A percentile compares a stretch with the other conserved stretches of the same genome.
Conservation (phyloP, 2,888 invertebrate genomes). For the Temnothorax ravouxi region DNA sequence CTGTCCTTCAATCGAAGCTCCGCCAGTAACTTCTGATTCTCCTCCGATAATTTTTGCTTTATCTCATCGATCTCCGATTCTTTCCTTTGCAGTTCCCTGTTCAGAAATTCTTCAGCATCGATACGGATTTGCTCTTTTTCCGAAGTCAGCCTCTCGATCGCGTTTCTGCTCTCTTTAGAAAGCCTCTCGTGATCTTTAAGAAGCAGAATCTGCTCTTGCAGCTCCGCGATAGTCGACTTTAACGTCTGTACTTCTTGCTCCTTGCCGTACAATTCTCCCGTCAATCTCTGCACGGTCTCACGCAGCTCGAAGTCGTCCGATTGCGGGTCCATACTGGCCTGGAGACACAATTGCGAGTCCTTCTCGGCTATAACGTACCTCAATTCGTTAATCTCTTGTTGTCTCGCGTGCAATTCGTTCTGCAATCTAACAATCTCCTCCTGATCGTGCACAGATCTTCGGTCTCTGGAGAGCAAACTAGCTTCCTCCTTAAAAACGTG, state of each 20-base stretch:
- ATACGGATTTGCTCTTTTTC: constrained; percentile 77
- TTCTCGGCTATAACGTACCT: constrained; percentile 77
- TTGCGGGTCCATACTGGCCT: constrained; percentile 74
- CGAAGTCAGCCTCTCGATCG: constrained; percentile 70
- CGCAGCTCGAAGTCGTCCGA: constrained; percentile 75
- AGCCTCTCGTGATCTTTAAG: constrained; percentile 70
- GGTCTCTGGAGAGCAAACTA: constrained; percentile 41
- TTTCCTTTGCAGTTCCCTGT: constrained; percentile 70
- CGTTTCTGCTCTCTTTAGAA: constrained; percentile 70
- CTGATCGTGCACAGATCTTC: constrained; percentile 71
- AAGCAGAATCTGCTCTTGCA: constrained; percentile 73
- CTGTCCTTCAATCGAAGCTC: constrained; percentile 70
- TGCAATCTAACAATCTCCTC: constrained; percentile 79
- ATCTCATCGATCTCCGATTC: constrained; percentile 72
- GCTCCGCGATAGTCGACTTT: constrained; percentile 67
- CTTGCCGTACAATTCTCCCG: constrained; percentile 75
- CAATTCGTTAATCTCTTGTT: constrained; percentile 80
- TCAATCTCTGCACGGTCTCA: constrained; percentile 74
- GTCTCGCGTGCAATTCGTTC: constrained; percentile 77
- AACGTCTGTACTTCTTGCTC: constrained; percentile 77
- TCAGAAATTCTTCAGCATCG: constrained; percentile 73
- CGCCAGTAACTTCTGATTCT: constrained; percentile 71
- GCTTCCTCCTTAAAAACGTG: constrained; percentile 62
- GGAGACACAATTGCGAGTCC: constrained; percentile 75
- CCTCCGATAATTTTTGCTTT: constrained; percentile 62